Base-by-base conservation (phyloP, 2,797 vertebrate species). In the Alauda arvensis region DNA sequence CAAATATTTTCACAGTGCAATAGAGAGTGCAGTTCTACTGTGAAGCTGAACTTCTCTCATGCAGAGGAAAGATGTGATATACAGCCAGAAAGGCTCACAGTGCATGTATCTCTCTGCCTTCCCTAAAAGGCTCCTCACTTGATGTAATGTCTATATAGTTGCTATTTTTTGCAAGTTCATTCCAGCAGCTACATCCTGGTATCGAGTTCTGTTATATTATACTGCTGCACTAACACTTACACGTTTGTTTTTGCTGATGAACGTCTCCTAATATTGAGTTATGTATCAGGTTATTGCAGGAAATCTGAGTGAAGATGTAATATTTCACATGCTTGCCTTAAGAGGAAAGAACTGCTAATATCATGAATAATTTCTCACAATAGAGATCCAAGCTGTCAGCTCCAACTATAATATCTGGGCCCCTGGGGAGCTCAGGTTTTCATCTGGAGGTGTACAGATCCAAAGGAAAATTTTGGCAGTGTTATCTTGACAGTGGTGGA, bases 331-430 rank as follows among this genome's bases (percentile, higher is more conserved):
- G 83, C 87, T 92, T 92, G 91, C 94, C 83, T 95, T 90, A 93
- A 92, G 90, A 95, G 86, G 91, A 82, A 77, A 92, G 94, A 90
- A 76, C 83, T 85, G 83, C 86, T 95, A 94, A 95, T 92, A 92
- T 91, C 80, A 95, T 95, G 85, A 95, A 95, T 95, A 95, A 95
- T 95, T 95, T 89, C 93, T 95, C 74, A 94, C 93, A 93, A 95
- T 94, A 93, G 85, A 94, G 92, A 94, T 94, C 85, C 93, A 94
- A 95, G 93, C 93, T 95, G 95, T 94, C 93, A 95, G 77, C 88
- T 91, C 90, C 90, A 92, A 85, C 91, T 94, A 71, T 89, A 93
- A 85, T 93, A 88, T 93, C 92, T 89, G 67, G 71, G 79, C 37
- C 91, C 48, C 69, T 28, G 52, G 94, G 88, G 93, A 83, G 53